Evolutionary conservation across 2,888 invertebrate species (phyloP), one percentile per base, ranked within the genome.

Genomic region (Nomada fucata): DNA sequence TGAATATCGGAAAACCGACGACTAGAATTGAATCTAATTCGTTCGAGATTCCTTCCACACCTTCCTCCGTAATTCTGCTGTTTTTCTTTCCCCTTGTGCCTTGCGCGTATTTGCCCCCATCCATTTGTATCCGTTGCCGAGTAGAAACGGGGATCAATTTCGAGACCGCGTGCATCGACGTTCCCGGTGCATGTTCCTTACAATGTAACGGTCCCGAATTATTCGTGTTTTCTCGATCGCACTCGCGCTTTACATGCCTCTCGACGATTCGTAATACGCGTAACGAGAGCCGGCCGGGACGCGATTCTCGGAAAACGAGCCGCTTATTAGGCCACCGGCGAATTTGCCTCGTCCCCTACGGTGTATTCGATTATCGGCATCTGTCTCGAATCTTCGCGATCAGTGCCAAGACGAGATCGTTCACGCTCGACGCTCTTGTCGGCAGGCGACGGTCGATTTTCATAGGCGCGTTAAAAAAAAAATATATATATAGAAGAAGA

Each of bases 1-100:
- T 47, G 74, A 65, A 86, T 82, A 86, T 87, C 73, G 72, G 61
- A 70, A 68, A 84, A 73, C 52, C 84, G 63, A 42, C 47, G 82
- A 52, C 60, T 64, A 52, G 23, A 67, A 68, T 61, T 36, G 72
- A 77, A 81, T 84, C 70, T 67, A 76, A 84, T 78, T 86, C 79
- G 71, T 59, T 65, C 74, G 79, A 74, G 76, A 77, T 73, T 69
- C 61, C 52, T n/a, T n/a, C 2, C n/a, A 10, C 57, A 42, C 29
- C n/a, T 3, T 11, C 18, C 36, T 20, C 2, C 1, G 0, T 55
- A 2, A 5, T 11, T 20, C 11, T 29, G 18, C 42, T 13, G 20
- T n/a, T 26, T 18, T 5, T n/a, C n/a, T 10, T 2, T 20, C 26
- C n/a, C 7, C 4, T n/a, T n/a, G 36, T 23, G 9, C 15, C 20